Base-by-base conservation (phyloP, 2,113 vertebrate species). In the Amazona vittata region DNA sequence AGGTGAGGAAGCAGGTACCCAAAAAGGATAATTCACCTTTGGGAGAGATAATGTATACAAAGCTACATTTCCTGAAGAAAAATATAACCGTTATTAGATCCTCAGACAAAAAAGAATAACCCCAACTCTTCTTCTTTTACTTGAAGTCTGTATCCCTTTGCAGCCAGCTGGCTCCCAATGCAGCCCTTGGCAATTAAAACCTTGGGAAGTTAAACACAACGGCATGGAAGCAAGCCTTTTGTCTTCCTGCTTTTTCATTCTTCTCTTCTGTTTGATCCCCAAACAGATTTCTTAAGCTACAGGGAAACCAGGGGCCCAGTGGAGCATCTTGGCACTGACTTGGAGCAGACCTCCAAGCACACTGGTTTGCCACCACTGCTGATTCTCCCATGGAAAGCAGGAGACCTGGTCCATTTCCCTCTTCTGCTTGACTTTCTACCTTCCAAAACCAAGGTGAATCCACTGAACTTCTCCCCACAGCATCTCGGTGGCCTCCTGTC, bases 141-240 rank as follows among this genome's bases (percentile, higher is more conserved):
- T 90, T 46, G 67, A 50, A 68, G 93, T 80, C 63, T 83, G 52
- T 64, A 69, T 77, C 80, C 21, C 71, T 71, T 79, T 28, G 57
- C 79, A 95, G 94, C 94, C 96, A 94, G 93, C 73, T 97, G 94
- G 93, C 93, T 94, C 68, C 43, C 31, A 41, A 2, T 1, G 22
- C 60, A 86, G 70, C 67, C 67, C 59, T 67, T 93, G 90, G 87
- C 94, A 91, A 87, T 91, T 65, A 63, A 94, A 94, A 83, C 63
- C 87, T 83, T 90, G 92, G 94, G 88, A 96, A 97, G 92, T 86
- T 88, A 95, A 93, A 95, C 64, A 96, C 87, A 96, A 93, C 19
- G 2, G 85, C 82, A 79, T 49, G 57, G 92, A 96, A 96, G 53
- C 4, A 2, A 96, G 46, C 31, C 69, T 90, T 93, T 96, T 87